Conservation (phyloP, 2,888 invertebrate species). For the Drosophila limbata region DNA sequence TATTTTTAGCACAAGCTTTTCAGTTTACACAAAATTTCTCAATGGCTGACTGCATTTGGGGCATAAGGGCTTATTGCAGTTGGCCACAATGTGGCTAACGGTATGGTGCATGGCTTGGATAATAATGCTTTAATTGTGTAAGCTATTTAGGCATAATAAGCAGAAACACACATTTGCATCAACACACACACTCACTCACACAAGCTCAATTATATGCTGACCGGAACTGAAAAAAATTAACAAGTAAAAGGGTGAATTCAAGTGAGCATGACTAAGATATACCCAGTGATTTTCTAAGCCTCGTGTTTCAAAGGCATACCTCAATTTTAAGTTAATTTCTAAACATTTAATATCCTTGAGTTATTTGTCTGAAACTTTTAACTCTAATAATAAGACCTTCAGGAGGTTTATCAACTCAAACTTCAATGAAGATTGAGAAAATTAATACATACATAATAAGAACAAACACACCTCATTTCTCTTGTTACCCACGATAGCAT, state of each 20-base stretch:
- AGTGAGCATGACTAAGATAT: background rate
- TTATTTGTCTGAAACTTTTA: too few species aligned
- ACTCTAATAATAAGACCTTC: too few species aligned
- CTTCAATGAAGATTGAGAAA: background rate
- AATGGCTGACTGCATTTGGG: conserved; percentile 9
- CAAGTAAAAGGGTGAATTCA: background rate
- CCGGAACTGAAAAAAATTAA: conserved; percentile 9
- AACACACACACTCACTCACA: conserved; percentile 16
- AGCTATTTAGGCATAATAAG: conserved; percentile 59
- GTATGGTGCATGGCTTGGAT: conserved; percentile 40
- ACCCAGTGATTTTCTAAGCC: background rate
- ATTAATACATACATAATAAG: too few species aligned
- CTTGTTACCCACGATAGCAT: background rate
- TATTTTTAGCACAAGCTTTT: conserved; percentile 4
- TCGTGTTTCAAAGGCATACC: too few species aligned
- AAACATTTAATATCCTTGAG: too few species aligned
- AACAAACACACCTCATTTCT: too few species aligned
- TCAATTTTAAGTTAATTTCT: too few species aligned
- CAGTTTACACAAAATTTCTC: conserved; percentile 5
- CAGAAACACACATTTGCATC: conserved; percentile 27
- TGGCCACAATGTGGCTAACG: conserved; percentile 37
- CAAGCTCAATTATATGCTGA: conserved; percentile 12
- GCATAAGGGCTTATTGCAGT: conserved; percentile 14
- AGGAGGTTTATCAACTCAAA: too few species aligned
- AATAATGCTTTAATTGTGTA: conserved; percentile 63